Evolutionary conservation across 1,140 invertebrate species (phyloP).

Genomic region (Temnothorax nylanderi): DNA sequence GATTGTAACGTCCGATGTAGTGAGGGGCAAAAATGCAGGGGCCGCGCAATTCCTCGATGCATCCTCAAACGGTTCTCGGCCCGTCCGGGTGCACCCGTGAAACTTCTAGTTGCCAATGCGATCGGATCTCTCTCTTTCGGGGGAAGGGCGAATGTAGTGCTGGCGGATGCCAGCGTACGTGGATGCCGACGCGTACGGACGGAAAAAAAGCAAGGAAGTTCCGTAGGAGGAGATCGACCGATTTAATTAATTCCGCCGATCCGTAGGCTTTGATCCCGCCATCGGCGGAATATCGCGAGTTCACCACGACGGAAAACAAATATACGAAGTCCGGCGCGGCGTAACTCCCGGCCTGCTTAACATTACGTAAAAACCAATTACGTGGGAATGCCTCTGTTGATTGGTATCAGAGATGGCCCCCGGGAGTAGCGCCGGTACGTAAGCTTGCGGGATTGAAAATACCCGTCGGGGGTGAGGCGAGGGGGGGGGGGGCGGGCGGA

Average conservation of each 20-base stretch:
- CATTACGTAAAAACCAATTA: conserved; percentile 83
- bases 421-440: conserved; percentile 61
- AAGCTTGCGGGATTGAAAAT: conserved; percentile 69
- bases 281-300: conserved; percentile 76
- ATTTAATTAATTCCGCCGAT: conserved; percentile 80
- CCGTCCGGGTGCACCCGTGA: conserved; percentile 1
- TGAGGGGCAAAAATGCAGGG: conserved; percentile 40
- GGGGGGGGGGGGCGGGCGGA: no score
- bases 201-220: conserved; percentile 65
- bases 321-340: conserved; percentile 64
- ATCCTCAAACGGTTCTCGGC: conserved; percentile 45
- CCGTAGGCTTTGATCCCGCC: conserved; percentile 79
- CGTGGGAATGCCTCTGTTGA: conserved; percentile 77
- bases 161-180: conserved; percentile 6
- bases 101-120: conserved; percentile 55
- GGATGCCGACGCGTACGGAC: conserved; percentile 13
- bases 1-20: background rate
- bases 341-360: conserved; percentile 76
- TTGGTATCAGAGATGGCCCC: conserved; percentile 74
- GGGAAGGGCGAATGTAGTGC: background rate
- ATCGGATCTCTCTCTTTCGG: conserved; percentile 38
- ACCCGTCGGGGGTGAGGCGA: conserved; percentile 47
- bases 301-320: conserved; percentile 81
- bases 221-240: conserved; percentile 62
- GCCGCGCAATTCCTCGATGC: conserved; percentile 48